Evolutionary conservation across 53 echinoderm and acorn worm species (phyloP).

Genomic region (Paelopatides confundens): DNA sequence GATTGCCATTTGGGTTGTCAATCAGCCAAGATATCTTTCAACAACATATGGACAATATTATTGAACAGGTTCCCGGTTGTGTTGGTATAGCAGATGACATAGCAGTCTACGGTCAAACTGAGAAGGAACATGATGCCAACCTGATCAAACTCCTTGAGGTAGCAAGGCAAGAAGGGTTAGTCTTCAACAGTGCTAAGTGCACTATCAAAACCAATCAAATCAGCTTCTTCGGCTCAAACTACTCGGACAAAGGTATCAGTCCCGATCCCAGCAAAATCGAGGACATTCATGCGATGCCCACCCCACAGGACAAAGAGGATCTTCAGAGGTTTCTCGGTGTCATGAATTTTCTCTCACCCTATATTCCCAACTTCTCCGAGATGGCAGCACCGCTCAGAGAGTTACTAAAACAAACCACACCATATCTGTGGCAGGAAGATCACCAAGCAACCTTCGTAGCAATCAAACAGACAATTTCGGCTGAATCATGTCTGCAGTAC

Average conservation of each 20-base stretch:
- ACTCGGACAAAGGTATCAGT: neutral
- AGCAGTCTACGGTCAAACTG: slow-evolving; percentile 40
- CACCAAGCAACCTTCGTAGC: slow-evolving; percentile 31
- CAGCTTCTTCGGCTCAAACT: slow-evolving; percentile 55
- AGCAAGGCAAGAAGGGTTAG: slow-evolving; percentile 63
- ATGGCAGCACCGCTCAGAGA: neutral
- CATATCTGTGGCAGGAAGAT: slow-evolving; percentile 39
- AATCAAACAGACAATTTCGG: neutral
- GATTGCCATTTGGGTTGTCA: slow-evolving; percentile 66
- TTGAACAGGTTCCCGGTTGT: slow-evolving; percentile 52
- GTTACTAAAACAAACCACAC: slow-evolving; percentile 16
- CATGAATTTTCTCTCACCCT: slow-evolving; percentile 1
- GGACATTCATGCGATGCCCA: slow-evolving; percentile 43
- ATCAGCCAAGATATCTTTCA: slow-evolving; percentile 79
- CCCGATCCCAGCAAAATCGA: slow-evolving; percentile 52
- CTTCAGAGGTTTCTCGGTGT: slow-evolving; percentile 71
- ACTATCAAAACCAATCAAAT: slow-evolving; percentile 30
- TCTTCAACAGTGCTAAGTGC: slow-evolving; percentile 71
- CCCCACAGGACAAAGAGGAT: slow-evolving; percentile 78
- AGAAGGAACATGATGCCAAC: slow-evolving; percentile 53
- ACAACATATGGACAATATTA: slow-evolving; percentile 64
- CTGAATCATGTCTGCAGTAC: slow-evolving; percentile 45
- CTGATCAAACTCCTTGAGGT: slow-evolving; percentile 40
- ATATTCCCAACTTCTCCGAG: neutral
- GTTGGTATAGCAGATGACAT: slow-evolving; percentile 62